Evolutionary conservation across 2,888 invertebrate species (phyloP), one percentile per base, ranked within the genome.

Genomic region (Gymnoscelis rufifasciata): DNA sequence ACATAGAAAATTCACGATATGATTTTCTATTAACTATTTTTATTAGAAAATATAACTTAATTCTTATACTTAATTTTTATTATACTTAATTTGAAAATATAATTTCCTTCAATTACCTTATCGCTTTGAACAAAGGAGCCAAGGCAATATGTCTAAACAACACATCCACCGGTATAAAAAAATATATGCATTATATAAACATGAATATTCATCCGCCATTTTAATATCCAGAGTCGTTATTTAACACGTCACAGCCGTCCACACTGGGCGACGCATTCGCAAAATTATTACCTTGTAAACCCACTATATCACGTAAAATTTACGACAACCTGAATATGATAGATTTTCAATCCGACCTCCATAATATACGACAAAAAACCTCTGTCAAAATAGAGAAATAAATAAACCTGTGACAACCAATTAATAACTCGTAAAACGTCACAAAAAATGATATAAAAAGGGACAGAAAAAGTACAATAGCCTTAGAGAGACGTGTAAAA

Each of bases 341-440:
- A 86, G 88, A 88, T 88, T 87, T 88, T 88, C 88, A 88, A 88
- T 88, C 83, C 86, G 58, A 71, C 74, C 75, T 66, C 74, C 74
- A 74, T 79, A 77, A 83, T 84, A 78, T 83, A 87, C 75, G 78
- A 65, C 81, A 81, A 83, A 84, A 86, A 83, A 83, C 74, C 74
- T 71, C 71, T 79, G 82, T 84, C 88, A 87, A 88, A 86, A 88
- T 88, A 87, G 83, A 84, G 84, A 84, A 83, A 88, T 87, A 87
- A 88, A 88, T 86, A 86, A 84, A 79, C 73, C 71, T 69, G 71
- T 80, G 88, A 88, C 88, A 86, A 80, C 82, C 87, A 88, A 88
- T 88, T 89, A 88, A 89, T 88, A 88, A 86, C 87, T 87, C 86
- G 86, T 87, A 88, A 88, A 88, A 78, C 80, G 86, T 86, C 86